A percentile compares a stretch with the other conserved stretches of the same genome.
Evolutionary conservation across 2,888 invertebrate species (phyloP).

Genomic region (Willowsia nigromaculata): DNA sequence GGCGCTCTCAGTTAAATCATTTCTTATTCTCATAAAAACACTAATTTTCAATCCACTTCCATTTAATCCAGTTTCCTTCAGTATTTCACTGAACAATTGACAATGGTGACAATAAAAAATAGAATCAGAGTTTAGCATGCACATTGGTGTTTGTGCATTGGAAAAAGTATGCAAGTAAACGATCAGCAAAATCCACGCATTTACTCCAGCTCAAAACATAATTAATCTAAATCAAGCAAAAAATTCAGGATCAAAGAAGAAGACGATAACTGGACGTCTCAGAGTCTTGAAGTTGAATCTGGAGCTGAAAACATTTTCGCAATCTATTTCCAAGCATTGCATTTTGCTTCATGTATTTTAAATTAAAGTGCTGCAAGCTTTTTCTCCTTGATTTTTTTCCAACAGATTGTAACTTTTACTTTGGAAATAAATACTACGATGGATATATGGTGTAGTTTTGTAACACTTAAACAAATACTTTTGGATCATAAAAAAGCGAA

Average conservation of each 20-base stretch:
- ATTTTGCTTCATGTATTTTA: background rate
- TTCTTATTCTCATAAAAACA: no score
- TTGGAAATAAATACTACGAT: background rate
- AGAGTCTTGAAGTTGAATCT: background rate
- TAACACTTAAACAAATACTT: slow-evolving; percentile 9
- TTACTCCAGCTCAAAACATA: slow-evolving; percentile 25
- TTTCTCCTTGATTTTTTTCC: background rate
- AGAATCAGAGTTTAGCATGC: no score
- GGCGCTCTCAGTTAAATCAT: no score
- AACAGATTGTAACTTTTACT: background rate
- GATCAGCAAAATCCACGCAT: background rate
- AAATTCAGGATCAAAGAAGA: slow-evolving; percentile 26
- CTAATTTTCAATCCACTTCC: no score
- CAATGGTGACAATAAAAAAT: no score
- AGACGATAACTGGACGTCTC: background rate
- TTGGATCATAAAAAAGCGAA: background rate
- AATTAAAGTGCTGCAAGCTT: background rate
- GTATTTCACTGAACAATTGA: no score
- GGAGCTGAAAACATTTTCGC: background rate
- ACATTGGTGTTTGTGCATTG: no score
- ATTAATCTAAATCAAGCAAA: slow-evolving; percentile 55
- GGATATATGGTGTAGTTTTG: background rate
- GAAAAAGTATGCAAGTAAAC: background rate
- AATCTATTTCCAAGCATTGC: background rate
- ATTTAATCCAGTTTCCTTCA: no score